Conservation (phyloP, 2,797 vertebrate genomes). For the Phalanger gymnotis region DNA sequence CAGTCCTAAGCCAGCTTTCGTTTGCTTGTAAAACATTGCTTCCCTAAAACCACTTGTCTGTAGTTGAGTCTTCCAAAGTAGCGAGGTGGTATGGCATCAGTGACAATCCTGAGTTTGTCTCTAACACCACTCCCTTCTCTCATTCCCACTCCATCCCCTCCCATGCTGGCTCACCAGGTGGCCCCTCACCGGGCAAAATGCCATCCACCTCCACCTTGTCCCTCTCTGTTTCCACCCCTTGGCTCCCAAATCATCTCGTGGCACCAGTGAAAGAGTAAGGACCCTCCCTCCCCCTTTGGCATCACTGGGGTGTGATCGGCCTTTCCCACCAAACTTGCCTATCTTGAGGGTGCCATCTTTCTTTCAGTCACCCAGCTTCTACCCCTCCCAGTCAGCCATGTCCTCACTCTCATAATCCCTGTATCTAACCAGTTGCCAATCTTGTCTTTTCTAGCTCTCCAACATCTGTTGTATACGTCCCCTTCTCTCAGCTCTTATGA, state of each 20-base stretch:
- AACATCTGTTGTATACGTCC: background rate
- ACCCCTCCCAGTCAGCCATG: background rate
- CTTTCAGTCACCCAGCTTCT: background rate
- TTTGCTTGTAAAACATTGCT: conserved; percentile 6
- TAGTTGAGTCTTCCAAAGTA: background rate
- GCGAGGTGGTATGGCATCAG: background rate
- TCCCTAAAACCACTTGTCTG: conserved; percentile 6
- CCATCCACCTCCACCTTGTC: background rate
- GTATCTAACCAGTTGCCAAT: background rate
- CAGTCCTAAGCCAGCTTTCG: background rate
- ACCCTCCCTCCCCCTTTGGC: background rate
- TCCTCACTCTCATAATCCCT: background rate
- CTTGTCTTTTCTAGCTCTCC: background rate
- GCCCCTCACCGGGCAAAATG: background rate
- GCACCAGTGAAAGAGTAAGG: background rate
- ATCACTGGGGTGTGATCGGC: background rate
- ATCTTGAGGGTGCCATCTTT: background rate
- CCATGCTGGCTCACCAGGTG: background rate
- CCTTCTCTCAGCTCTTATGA: background rate
- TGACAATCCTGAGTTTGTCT: background rate
- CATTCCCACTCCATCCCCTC: background rate
- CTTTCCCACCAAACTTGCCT: background rate
- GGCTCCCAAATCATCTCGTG: background rate
- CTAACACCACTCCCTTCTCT: background rate
- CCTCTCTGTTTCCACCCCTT: background rate